phyloP scores from a whole-genome alignment of 2,797 vertebrate genomes.

The Cebuella pygmaea region DNA sequence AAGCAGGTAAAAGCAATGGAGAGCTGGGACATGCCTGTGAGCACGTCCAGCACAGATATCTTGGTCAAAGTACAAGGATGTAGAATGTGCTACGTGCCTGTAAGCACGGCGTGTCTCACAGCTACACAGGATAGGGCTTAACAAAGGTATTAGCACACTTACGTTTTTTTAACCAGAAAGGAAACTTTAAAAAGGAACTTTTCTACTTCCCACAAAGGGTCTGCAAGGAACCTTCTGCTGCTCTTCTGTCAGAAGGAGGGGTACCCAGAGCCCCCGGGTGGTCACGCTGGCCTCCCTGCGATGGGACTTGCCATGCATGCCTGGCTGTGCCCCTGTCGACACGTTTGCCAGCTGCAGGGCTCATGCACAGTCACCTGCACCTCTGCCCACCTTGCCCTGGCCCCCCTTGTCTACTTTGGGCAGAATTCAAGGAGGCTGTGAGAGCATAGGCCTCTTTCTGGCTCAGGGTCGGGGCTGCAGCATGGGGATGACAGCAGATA shows the following conservation, averaged over 20 bases:
- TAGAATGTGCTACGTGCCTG: too few species aligned
- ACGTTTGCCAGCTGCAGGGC: neutral
- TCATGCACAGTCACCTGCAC: rapidly evolving
- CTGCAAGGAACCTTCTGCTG: conserved; percentile 9
- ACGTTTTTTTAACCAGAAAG: too few species aligned
- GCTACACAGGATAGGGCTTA: too few species aligned
- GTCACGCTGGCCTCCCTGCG: neutral
- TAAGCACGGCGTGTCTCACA: too few species aligned
- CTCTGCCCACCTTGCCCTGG: too few species aligned
- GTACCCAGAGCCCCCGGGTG: neutral
- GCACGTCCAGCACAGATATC: too few species aligned
- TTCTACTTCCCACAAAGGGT: neutral
- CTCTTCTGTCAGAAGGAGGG: conserved; percentile 41
- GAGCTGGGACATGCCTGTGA: too few species aligned
- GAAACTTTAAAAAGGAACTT: too few species aligned
- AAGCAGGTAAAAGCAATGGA: too few species aligned
- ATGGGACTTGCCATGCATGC: rapidly evolving
- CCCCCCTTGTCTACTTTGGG: rapidly evolving
- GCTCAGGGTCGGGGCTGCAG: neutral
- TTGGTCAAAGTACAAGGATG: too few species aligned
- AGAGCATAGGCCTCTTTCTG: neutral
- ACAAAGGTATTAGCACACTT: too few species aligned
- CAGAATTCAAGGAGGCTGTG: neutral
- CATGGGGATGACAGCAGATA: too few species aligned
- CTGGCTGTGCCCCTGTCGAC: conserved; percentile 28